phyloP scores from a whole-genome alignment of 2,888 invertebrate species.

The Piscicola geometra region DNA sequence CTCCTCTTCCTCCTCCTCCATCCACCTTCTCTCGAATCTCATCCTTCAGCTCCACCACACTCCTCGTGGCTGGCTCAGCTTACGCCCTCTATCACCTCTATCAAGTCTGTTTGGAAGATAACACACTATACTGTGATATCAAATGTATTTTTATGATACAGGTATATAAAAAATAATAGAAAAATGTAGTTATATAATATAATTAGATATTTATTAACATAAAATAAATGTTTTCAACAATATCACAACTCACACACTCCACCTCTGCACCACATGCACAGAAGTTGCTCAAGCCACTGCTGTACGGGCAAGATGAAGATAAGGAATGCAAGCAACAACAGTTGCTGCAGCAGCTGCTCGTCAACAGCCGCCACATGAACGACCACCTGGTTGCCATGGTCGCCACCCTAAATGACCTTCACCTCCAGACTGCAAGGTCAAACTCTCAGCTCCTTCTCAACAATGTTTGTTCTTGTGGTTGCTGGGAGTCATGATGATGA shows the following conservation, averaged over 20 bases:
- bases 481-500: no score
- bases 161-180: no score
- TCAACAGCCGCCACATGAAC: neutral
- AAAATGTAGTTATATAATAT: no score
- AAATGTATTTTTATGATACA: no score
- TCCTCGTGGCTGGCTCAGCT: neutral
- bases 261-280: no score
- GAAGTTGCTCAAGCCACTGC: neutral
- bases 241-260: no score
- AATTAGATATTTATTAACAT: no score
- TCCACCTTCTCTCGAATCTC: neutral
- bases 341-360: neutral
- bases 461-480: neutral
- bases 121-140: no score
- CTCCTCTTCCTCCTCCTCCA: neutral
- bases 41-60: neutral
- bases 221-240: no score
- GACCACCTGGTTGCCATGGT: neutral
- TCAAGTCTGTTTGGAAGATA: no score
- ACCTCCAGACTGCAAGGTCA: neutral
- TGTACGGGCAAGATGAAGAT: neutral
- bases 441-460: constrained; percentile 4
- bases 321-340: neutral
- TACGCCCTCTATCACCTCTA: neutral
- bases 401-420: neutral